phyloP scores from a whole-genome alignment of 2,113 vertebrate species.

The Myrmecophaga tridactyla region DNA sequence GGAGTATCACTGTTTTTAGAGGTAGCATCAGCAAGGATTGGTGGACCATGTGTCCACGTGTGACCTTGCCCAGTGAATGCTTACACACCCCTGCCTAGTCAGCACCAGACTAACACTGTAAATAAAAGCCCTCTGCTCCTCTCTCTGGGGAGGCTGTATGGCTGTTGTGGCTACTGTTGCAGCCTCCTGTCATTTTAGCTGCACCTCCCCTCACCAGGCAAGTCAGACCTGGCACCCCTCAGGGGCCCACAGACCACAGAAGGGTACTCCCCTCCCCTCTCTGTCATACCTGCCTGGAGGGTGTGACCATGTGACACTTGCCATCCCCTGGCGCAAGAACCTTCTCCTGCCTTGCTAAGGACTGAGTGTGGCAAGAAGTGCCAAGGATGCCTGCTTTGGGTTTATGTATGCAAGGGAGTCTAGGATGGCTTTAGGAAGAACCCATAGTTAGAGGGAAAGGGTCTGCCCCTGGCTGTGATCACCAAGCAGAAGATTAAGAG shows the following conservation, averaged over 20 bases:
- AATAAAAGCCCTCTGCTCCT: fast-evolving
- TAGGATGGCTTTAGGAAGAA: not conserved
- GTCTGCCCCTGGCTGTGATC: not conserved
- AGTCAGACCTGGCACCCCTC: too few species aligned
- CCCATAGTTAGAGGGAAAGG: not conserved
- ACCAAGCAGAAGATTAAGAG: not conserved
- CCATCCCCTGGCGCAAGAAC: too few species aligned
- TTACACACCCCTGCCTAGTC: not conserved
- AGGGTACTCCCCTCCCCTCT: not conserved
- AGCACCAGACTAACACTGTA: not conserved
- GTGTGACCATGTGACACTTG: not conserved
- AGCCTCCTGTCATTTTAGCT: not conserved
- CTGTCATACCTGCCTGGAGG: not conserved
- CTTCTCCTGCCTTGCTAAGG: not conserved
- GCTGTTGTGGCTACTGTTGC: not conserved
- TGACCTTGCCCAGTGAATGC: not conserved
- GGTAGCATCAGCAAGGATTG: not conserved
- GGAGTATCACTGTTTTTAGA: not conserved
- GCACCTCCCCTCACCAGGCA: fast-evolving
- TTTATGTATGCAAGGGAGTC: not conserved
- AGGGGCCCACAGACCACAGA: not conserved
- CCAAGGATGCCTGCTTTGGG: not conserved
- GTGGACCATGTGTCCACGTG: not conserved
- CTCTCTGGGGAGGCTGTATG: not conserved
- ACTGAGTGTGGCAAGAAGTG: not conserved